Percentiles rank a stretch among this genome's conserved stretches.
phyloP scores from a whole-genome alignment of 2,113 vertebrate species.

The Conger conger region DNA sequence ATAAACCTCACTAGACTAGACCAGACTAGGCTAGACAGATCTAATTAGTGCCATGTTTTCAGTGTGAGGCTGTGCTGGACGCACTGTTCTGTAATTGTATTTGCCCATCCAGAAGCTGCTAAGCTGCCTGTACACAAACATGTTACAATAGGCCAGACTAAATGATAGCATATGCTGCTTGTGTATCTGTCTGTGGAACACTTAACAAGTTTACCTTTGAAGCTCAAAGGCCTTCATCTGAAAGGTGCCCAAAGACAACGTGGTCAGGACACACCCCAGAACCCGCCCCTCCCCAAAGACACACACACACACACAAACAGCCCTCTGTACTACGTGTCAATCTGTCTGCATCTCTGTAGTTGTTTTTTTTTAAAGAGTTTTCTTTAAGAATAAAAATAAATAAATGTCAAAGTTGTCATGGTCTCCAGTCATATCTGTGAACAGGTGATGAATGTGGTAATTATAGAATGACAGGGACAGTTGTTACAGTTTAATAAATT shows the following conservation, averaged over 20 bases:
- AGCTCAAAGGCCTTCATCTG: constrained; percentile 51
- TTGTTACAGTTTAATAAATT: too few species aligned
- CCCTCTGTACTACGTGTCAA: too few species aligned
- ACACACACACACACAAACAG: too few species aligned
- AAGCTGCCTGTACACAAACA: background rate
- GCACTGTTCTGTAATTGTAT: background rate
- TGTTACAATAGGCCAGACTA: background rate
- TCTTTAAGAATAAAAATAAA: too few species aligned
- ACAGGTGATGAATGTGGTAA: too few species aligned
- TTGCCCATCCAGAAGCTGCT: background rate
- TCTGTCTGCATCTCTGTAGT: too few species aligned
- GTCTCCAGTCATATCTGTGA: too few species aligned
- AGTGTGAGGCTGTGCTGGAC: background rate
- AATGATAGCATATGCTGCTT: background rate
- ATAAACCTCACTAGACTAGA: background rate
- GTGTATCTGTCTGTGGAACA: constrained; percentile 30
- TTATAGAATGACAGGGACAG: too few species aligned
- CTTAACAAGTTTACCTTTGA: constrained; percentile 47
- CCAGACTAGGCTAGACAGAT: background rate
- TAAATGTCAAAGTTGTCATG: too few species aligned
- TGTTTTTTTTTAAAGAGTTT: too few species aligned
- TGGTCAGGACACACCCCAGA: constrained; percentile 52
- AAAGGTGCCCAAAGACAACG: constrained; percentile 41
- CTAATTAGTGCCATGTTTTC: background rate
- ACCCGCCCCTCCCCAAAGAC: constrained; percentile 51